These are phyloP conservation scores for Clarias macrocephalus DNA, from an alignment of 2,113 vertebrate species.

Conservation along the genomic window DNA sequence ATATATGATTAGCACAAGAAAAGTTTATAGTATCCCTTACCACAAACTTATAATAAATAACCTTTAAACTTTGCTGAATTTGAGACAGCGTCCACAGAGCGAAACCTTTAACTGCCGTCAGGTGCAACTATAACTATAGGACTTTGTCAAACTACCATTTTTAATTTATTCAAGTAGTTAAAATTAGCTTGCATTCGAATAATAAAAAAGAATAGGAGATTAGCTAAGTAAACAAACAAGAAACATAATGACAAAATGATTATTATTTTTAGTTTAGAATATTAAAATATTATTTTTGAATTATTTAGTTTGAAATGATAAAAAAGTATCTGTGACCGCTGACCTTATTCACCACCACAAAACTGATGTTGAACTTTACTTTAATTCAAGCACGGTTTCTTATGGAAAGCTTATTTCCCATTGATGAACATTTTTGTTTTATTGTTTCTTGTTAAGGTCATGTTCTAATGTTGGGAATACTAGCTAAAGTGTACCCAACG, in stretches of 20 bases:
- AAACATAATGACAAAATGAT: not conserved
- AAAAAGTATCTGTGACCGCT: not conserved
- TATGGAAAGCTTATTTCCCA: not conserved
- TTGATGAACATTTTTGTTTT: not conserved
- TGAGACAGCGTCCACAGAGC: no score
- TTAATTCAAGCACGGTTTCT: not conserved
- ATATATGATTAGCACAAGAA: not conserved
- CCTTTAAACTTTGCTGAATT: not conserved
- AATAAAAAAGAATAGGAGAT: not conserved
- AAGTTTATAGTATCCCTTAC: not conserved
- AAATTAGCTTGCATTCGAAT: not conserved
- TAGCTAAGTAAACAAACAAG: not conserved
- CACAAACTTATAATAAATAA: not conserved
- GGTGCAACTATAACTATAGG: not conserved
- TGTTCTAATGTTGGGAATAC: not conserved
- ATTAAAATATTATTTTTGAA: not conserved
- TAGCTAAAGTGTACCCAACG: constrained; percentile 33
- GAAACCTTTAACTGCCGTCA: not conserved
- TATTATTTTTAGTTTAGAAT: no score
- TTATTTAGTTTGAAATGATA: not conserved
- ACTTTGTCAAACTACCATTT: not conserved
- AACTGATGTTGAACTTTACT: not conserved
- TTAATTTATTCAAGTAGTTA: not conserved
- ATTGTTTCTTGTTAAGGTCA: not conserved
- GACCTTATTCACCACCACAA: not conserved